phyloP scores from a whole-genome alignment of 1,140 invertebrate species.

The Centruroides vittatus region DNA sequence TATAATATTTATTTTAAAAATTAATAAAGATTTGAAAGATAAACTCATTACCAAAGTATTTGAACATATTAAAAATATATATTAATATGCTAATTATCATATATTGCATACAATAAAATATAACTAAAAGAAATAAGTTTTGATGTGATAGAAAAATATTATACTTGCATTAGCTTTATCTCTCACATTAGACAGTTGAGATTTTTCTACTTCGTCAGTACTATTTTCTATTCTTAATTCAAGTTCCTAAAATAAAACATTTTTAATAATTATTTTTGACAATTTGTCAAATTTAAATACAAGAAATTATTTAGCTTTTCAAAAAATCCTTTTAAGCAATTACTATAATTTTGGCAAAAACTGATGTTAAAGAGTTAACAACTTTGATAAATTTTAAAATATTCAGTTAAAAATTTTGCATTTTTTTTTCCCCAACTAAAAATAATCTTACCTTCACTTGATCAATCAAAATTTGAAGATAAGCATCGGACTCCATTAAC shows the following conservation, averaged over 20 bases:
- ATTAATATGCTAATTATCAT: no score
- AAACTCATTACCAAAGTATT: no score
- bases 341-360: constrained; percentile 1
- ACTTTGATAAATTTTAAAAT: constrained; percentile 9
- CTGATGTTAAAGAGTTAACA: constrained; percentile 18
- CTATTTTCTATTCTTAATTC: constrained; percentile 46
- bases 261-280: no score
- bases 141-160: neutral
- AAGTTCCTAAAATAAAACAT: constrained; percentile 38
- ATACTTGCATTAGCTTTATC: constrained; percentile 23
- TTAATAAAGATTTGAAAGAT: no score
- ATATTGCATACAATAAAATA: neutral
- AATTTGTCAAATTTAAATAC: no score
- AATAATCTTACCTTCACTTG: constrained; percentile 48
- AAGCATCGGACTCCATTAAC: constrained; percentile 86
- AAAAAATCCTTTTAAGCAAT: constrained; percentile 1
- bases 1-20: no score
- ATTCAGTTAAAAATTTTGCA: neutral
- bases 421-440: neutral
- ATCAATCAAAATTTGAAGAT: constrained; percentile 90
- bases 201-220: constrained; percentile 45
- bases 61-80: no score
- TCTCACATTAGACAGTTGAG: constrained; percentile 38
- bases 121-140: neutral
- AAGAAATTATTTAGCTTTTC: constrained; percentile 13